phyloP scores from a whole-genome alignment of 2,797 vertebrate species.

The Sebastes itinus region DNA sequence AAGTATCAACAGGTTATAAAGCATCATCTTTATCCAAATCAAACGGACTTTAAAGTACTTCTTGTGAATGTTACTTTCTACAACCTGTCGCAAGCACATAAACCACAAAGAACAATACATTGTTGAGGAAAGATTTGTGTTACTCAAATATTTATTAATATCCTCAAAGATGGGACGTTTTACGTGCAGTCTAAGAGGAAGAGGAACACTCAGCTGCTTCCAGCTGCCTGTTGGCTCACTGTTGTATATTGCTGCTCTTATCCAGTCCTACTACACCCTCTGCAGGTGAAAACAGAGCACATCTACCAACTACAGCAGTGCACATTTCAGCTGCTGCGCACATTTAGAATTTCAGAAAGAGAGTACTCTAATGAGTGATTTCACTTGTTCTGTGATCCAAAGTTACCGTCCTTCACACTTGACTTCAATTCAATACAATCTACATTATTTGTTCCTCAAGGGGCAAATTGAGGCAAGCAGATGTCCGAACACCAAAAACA shows the following conservation, averaged over 20 bases:
- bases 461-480: neutral
- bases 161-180: neutral
- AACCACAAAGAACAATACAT: neutral
- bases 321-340: neutral
- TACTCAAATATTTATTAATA: constrained; percentile 16
- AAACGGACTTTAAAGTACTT: neutral
- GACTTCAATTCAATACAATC: neutral
- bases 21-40: neutral
- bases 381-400: neutral
- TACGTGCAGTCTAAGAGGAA: neutral
- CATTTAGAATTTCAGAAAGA: neutral
- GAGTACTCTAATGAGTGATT: neutral
- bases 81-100: neutral
- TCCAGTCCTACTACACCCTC: constrained; percentile 76
- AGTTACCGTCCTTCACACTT: neutral
- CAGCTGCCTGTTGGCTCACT: neutral
- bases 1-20: constrained; percentile 35
- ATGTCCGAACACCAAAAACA: neutral
- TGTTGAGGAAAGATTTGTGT: neutral
- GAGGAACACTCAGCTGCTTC: neutral
- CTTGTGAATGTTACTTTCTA: neutral
- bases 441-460: neutral
- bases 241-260: neutral
- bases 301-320: neutral
- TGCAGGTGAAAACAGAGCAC: constrained; percentile 57